These are phyloP conservation scores for Cepaea nemoralis DNA, from an alignment of 1,140 invertebrate genomes.

Conservation along the genomic window DNA sequence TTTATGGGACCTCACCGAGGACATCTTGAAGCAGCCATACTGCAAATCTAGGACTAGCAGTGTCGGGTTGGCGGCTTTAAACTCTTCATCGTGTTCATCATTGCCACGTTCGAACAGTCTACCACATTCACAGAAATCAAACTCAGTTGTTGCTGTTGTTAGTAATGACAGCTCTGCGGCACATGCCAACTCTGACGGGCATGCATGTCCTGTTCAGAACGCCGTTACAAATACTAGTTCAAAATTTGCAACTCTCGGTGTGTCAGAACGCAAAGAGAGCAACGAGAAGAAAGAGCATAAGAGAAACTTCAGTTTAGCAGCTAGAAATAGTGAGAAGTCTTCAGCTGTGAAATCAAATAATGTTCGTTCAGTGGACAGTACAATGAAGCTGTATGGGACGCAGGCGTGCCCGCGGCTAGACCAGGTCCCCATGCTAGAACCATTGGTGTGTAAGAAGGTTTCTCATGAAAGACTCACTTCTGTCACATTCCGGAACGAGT, in stretches of 20 bases:
- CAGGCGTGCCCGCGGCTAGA: constrained; percentile 92
- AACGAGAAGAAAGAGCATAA: constrained; percentile 80
- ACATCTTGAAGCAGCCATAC: constrained; percentile 80
- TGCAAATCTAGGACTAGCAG: constrained; percentile 62
- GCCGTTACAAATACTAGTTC: constrained; percentile 72
- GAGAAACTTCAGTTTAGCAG: constrained; percentile 81
- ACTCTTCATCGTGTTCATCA: constrained; percentile 41
- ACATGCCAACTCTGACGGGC: constrained; percentile 52
- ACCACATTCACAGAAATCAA: constrained; percentile 59
- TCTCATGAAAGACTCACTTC: constrained; percentile 95
- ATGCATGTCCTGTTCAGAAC: constrained; percentile 61
- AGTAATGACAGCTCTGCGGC: constrained; percentile 55
- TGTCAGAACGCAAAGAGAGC: constrained; percentile 76
- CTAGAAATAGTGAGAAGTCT: constrained; percentile 64
- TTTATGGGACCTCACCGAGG: constrained; percentile 98
- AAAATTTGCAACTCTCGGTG: constrained; percentile 74
- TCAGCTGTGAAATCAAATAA: constrained; percentile 62
- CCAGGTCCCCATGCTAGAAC: constrained; percentile 95
- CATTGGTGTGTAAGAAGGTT: constrained; percentile 97
- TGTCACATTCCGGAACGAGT: constrained; percentile 94
- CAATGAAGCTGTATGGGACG: constrained; percentile 75
- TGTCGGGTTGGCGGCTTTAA: constrained; percentile 42
- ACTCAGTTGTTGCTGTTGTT: constrained; percentile 53
- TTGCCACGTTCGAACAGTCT: constrained; percentile 63
- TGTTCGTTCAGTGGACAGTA: constrained; percentile 64